phyloP scores from a whole-genome alignment of 2,797 vertebrate species.

The Danio aesculapii region DNA sequence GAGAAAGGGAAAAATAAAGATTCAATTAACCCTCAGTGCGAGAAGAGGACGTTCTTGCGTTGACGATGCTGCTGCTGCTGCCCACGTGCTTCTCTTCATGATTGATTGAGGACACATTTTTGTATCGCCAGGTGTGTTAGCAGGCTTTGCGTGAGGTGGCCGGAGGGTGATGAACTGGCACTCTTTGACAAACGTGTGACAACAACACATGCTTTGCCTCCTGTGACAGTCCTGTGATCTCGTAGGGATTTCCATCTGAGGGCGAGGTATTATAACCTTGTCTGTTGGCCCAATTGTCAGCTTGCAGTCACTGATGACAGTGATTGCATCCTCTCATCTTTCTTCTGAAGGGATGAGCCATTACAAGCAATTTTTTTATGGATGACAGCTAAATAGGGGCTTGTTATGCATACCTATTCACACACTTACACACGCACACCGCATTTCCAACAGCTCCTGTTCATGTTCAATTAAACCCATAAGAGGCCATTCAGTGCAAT shows the following conservation, averaged over 20 bases:
- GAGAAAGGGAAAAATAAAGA: constrained; percentile 27
- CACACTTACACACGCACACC: constrained; percentile 23
- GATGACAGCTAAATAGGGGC: constrained; percentile 48
- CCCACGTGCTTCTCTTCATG: constrained; percentile 26
- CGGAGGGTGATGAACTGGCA: background rate
- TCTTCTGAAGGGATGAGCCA: constrained; percentile 49
- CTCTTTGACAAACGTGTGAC: constrained; percentile 2
- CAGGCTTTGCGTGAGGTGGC: background rate
- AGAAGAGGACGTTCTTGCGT: constrained; percentile 29
- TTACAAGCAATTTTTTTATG: constrained; percentile 49
- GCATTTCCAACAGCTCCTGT: constrained; percentile 31
- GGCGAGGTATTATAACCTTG: constrained; percentile 19
- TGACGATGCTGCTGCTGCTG: background rate
- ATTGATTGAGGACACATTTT: constrained; percentile 33
- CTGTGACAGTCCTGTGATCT: background rate
- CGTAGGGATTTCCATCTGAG: background rate
- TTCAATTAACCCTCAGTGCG: constrained; percentile 26
- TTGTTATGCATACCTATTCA: constrained; percentile 46
- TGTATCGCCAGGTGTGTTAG: constrained; percentile 23
- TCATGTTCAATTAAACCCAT: constrained; percentile 59
- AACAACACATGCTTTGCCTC: background rate
- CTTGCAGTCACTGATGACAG: constrained; percentile 46
- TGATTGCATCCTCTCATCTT: constrained; percentile 32
- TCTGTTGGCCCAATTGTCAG: constrained; percentile 45
- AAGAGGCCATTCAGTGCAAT: constrained; percentile 45